These are phyloP conservation scores for Apodemia hepburni DNA, from an alignment of 2,888 invertebrate species.

Conservation along the genomic window DNA sequence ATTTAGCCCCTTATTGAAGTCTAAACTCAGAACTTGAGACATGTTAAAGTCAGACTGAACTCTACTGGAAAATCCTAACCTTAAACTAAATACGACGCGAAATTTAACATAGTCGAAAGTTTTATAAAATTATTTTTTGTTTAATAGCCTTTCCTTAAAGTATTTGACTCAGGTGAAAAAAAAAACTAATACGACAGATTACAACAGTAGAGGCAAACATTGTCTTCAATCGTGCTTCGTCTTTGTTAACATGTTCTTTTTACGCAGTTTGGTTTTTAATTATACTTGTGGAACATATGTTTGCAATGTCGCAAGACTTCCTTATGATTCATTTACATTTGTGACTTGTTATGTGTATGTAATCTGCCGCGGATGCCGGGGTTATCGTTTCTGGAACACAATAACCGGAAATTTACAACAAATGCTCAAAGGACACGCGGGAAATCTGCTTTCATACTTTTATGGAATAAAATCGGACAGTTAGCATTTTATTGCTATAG, in stretches of 20 bases:
- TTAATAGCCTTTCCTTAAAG: neutral
- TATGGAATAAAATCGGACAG: neutral
- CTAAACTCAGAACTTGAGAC: no score
- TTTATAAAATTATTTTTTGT: no score
- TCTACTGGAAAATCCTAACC: no score
- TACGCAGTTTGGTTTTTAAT: constrained; percentile 16
- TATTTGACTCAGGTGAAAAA: neutral
- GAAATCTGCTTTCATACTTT: neutral
- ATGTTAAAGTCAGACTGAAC: no score
- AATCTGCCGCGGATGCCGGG: constrained; percentile 47
- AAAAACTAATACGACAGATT: neutral
- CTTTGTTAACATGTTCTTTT: constrained; percentile 4
- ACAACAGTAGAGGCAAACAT: neutral
- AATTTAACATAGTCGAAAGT: no score
- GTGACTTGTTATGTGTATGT: constrained; percentile 45
- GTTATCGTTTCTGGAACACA: constrained; percentile 42
- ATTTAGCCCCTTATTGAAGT: no score
- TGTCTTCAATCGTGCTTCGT: constrained; percentile 1
- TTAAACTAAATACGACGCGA: no score
- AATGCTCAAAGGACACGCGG: constrained; percentile 8
- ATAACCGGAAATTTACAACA: constrained; percentile 15
- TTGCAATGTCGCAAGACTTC: constrained; percentile 37
- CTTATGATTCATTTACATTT: constrained; percentile 51
- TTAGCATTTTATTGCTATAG: neutral
- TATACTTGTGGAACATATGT: constrained; percentile 27